phyloP scores from a whole-genome alignment of 2,113 vertebrate genomes.

The Corvus cornix region DNA sequence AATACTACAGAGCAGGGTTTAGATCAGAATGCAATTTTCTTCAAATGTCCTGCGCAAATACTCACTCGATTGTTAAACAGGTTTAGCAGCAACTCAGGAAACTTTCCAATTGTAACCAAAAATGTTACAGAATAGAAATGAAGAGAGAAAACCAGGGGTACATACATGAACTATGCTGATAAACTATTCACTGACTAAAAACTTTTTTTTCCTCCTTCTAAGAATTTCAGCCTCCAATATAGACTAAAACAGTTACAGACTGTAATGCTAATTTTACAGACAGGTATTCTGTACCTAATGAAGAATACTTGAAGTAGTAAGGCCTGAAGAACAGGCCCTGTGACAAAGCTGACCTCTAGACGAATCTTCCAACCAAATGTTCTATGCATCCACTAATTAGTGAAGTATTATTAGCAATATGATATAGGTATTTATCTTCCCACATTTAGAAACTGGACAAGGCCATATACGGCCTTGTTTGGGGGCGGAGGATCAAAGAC shows the following conservation, averaged over 20 bases:
- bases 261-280: not conserved
- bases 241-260: not conserved
- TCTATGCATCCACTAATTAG: not conserved
- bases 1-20: slow-evolving; percentile 24
- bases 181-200: not conserved
- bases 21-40: slow-evolving; percentile 29
- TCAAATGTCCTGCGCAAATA: not conserved
- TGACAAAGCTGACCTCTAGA: not conserved
- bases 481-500: not conserved
- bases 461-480: not conserved
- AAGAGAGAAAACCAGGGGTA: not conserved
- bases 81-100: not conserved
- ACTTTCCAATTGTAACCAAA: not conserved
- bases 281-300: not conserved
- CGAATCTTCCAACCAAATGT: not conserved
- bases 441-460: not conserved
- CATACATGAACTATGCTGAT: not conserved
- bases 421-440: not conserved
- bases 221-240: not conserved
- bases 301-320: not conserved
- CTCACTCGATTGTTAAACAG: slow-evolving; percentile 14
- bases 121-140: not conserved
- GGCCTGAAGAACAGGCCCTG: not conserved
- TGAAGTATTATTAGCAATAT: not conserved
- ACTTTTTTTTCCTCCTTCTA: not conserved